phyloP scores from a whole-genome alignment of 2,888 invertebrate genomes.

The Xanthorhoe designata region DNA sequence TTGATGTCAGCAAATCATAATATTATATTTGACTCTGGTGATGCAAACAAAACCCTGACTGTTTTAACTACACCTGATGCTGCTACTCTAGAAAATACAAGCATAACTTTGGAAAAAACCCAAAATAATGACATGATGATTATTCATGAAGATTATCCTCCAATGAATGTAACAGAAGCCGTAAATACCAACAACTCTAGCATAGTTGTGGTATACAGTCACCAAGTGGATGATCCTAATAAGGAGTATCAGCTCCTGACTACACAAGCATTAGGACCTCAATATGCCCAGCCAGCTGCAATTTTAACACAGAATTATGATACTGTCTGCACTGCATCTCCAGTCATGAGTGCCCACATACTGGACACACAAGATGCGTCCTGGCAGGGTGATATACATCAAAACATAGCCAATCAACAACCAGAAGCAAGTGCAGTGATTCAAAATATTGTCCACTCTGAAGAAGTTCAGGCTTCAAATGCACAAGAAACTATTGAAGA shows the following conservation, averaged over 20 bases:
- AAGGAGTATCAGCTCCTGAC: constrained; percentile 83
- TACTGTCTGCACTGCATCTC: constrained; percentile 74
- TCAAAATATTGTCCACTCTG: constrained; percentile 42
- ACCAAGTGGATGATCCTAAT: constrained; percentile 83
- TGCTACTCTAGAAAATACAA: constrained; percentile 57
- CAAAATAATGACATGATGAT: constrained; percentile 87
- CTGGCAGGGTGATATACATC: constrained; percentile 63
- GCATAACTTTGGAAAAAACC: constrained; percentile 77
- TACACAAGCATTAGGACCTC: constrained; percentile 67
- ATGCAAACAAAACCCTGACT: constrained; percentile 70
- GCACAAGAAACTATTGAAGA: constrained; percentile 42
- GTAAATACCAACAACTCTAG: constrained; percentile 83
- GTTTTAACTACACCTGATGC: constrained; percentile 67
- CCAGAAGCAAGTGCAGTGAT: constrained; percentile 50
- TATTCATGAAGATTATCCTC: constrained; percentile 85
- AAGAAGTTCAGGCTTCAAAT: constrained; percentile 42
- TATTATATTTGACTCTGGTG: constrained; percentile 74
- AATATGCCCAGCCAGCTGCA: constrained; percentile 73
- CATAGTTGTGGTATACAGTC: constrained; percentile 88
- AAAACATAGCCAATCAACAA: constrained; percentile 51
- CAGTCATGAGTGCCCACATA: constrained; percentile 76
- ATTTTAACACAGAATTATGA: constrained; percentile 77
- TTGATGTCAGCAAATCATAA: constrained; percentile 76
- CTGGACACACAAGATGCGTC: constrained; percentile 62
- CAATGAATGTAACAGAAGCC: constrained; percentile 82